phyloP scores from a whole-genome alignment of 2,113 vertebrate species.

The Tichodroma muraria region DNA sequence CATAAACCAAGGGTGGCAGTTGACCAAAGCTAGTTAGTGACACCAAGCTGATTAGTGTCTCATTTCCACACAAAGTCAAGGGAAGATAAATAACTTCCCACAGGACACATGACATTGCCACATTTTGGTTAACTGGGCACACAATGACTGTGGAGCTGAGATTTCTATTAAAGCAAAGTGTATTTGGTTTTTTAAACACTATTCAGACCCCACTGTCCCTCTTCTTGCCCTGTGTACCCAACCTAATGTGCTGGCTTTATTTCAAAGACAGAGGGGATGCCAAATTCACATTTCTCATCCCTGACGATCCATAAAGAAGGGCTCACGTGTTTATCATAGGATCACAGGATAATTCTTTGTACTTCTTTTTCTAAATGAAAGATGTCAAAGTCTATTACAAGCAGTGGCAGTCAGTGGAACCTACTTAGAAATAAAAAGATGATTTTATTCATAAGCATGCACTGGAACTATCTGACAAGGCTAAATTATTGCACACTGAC shows the following conservation, averaged over 20 bases:
- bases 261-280: conserved; percentile 4
- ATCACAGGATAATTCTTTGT: conserved; percentile 49
- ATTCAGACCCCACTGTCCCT: background rate
- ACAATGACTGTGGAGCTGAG: background rate
- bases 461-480: background rate
- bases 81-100: conserved; percentile 37
- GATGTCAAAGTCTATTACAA: conserved; percentile 44
- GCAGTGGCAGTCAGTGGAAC: background rate
- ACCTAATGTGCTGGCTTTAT: background rate
- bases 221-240: conserved; percentile 7
- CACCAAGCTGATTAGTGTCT: conserved; percentile 27
- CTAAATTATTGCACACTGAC: background rate
- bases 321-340: conserved; percentile 36
- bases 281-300: conserved; percentile 52
- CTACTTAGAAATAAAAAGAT: background rate
- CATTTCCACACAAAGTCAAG: conserved; percentile 11
- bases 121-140: background rate
- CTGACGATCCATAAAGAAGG: conserved; percentile 27
- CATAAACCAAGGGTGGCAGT: conserved; percentile 10
- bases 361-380: conserved; percentile 41
- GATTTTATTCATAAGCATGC: conserved; percentile 9
- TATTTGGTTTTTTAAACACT: background rate
- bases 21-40: conserved; percentile 40
- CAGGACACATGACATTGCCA: background rate
- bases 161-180: conserved; percentile 3